phyloP scores from a whole-genome alignment of 2,797 vertebrate species.

The Buphagus erythrorhynchus region DNA sequence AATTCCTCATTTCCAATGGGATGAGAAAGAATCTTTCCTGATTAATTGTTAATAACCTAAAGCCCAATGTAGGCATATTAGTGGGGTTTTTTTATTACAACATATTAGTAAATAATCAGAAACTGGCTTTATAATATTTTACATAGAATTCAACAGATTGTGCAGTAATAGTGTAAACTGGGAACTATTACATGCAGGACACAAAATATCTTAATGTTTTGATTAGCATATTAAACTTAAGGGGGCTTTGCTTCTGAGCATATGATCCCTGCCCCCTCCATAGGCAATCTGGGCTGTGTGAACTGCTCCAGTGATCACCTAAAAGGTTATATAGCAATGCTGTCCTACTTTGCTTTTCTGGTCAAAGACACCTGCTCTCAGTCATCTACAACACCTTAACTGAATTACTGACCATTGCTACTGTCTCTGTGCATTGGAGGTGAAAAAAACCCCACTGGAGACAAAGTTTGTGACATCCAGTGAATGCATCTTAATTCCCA shows the following conservation, averaged over 20 bases:
- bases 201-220: neutral
- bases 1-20: neutral
- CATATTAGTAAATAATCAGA: neutral
- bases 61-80: neutral
- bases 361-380: neutral
- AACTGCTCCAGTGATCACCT: neutral
- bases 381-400: neutral
- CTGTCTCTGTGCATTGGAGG: neutral
- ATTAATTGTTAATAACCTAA: neutral
- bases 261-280: neutral
- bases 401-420: neutral
- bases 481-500: neutral
- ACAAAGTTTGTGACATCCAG: neutral
- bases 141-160: neutral
- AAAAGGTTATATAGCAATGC: neutral
- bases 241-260: neutral
- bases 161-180: neutral
- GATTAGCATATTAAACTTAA: neutral
- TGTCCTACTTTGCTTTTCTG: neutral
- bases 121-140: neutral
- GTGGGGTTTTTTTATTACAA: neutral
- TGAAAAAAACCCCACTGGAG: neutral
- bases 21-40: neutral
- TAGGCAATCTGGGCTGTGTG: neutral
- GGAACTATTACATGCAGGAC: neutral